These are phyloP conservation scores for Drosophila helvetica DNA, from an alignment of 2,888 invertebrate genomes.

Conservation along the genomic window DNA sequence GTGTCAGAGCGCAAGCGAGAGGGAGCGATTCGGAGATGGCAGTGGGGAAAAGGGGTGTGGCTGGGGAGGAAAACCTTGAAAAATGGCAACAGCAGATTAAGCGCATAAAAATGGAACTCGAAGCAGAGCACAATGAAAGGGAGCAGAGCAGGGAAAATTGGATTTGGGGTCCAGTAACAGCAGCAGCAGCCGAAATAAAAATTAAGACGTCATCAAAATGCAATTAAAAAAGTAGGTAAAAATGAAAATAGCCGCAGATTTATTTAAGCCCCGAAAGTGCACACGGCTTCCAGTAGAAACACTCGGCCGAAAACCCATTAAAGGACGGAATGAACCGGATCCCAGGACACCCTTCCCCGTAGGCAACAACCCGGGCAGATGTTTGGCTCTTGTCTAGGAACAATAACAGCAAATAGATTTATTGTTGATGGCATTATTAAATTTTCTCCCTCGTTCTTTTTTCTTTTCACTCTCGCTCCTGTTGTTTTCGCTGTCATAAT, in stretches of 20 bases:
- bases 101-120: conserved; percentile 66
- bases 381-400: conserved; percentile 52
- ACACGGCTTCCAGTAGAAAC: too few species aligned
- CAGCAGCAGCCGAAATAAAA: conserved; percentile 62
- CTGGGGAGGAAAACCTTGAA: conserved; percentile 58
- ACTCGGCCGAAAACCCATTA: conserved; percentile 35
- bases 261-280: conserved; percentile 59
- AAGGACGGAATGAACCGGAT: conserved; percentile 39
- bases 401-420: conserved; percentile 73
- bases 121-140: neutral
- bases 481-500: conserved; percentile 59
- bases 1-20: conserved; percentile 23
- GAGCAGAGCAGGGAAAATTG: conserved; percentile 37
- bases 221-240: conserved; percentile 78
- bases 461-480: conserved; percentile 11
- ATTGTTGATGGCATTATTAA: conserved; percentile 81
- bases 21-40: neutral
- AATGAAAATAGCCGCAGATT: conserved; percentile 74
- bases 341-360: neutral
- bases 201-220: conserved; percentile 79
- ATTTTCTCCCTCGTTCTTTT: conserved; percentile 59
- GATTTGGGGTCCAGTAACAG: conserved; percentile 27
- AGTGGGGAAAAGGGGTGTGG: conserved; percentile 14
- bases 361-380: conserved; percentile 21
- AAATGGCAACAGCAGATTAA: conserved; percentile 77